Conservation (phyloP, 1,140 invertebrate genomes). For the Epicauta chinensis region DNA sequence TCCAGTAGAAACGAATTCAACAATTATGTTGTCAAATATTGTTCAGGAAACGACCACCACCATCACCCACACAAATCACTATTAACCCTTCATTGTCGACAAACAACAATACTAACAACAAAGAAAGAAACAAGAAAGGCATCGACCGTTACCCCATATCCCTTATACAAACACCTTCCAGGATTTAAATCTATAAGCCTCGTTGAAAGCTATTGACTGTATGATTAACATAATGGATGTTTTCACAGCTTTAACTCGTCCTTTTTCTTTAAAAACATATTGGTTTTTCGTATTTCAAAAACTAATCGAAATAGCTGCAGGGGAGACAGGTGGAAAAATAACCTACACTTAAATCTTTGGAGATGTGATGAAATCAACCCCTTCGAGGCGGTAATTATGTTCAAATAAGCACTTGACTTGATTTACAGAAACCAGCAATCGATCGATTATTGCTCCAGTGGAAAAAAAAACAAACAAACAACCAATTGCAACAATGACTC, state of each 20-base stretch:
- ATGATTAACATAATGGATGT: slow-evolving; percentile 20
- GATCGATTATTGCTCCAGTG: too few relatives aligned
- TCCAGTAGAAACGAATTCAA: too few relatives aligned
- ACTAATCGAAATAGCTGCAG: slow-evolving; percentile 11
- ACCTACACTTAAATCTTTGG: not conserved
- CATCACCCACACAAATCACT: too few relatives aligned
- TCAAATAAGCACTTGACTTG: slow-evolving; percentile 1
- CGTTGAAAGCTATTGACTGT: slow-evolving; percentile 20
- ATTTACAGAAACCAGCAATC: not conserved
- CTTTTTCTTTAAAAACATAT: slow-evolving; percentile 2
- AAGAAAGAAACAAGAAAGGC: too few relatives aligned
- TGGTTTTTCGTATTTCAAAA: slow-evolving; percentile 14
- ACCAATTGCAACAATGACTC: too few relatives aligned
- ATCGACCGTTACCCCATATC: not conserved
- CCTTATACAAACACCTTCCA: slow-evolving; percentile 8
- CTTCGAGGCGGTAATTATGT: too few relatives aligned
- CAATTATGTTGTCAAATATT: too few relatives aligned
- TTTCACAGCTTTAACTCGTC: slow-evolving; percentile 15
- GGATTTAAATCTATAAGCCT: slow-evolving; percentile 11
- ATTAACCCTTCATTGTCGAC: too few relatives aligned
- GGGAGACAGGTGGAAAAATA: slow-evolving; percentile 17
- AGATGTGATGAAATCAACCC: not conserved
- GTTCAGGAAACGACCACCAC: too few relatives aligned
- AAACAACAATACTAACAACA: too few relatives aligned
- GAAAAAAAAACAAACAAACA: too few relatives aligned